phyloP scores from a whole-genome alignment of 2,888 invertebrate species.

The Apamea sordens region DNA sequence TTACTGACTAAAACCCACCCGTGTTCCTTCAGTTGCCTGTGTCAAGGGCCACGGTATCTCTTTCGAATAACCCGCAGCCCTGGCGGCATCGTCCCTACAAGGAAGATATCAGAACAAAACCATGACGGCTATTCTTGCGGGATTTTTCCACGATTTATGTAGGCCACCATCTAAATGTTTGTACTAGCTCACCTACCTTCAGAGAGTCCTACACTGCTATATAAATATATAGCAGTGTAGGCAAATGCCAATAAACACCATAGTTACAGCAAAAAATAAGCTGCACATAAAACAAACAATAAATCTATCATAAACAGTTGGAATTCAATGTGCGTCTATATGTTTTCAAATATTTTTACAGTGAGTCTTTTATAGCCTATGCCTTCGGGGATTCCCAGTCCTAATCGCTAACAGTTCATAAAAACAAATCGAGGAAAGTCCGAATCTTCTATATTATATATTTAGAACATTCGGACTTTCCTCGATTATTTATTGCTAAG shows the following conservation, averaged over 20 bases:
- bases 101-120: too few relatives aligned
- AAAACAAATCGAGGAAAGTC: not conserved
- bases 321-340: not conserved
- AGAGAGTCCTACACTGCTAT: not conserved
- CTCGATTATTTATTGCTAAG: not conserved
- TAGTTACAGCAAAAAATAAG: not conserved
- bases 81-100: too few relatives aligned
- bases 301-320: conserved; percentile 18
- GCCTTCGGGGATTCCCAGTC: conserved; percentile 32
- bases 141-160: too few relatives aligned
- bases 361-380: not conserved
- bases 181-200: not conserved
- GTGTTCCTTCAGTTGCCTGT: too few relatives aligned
- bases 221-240: too few relatives aligned
- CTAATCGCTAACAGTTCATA: conserved; percentile 13
- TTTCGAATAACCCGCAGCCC: too few relatives aligned
- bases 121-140: too few relatives aligned
- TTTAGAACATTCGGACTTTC: not conserved
- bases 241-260: not conserved
- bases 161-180: not conserved
- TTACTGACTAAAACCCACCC: too few relatives aligned
- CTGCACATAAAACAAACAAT: conserved; percentile 19
- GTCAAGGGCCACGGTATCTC: too few relatives aligned
- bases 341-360: conserved; percentile 1
- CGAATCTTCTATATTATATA: not conserved